phyloP scores from a whole-genome alignment of 2,797 vertebrate genomes.

The Echiichthys vipera region DNA sequence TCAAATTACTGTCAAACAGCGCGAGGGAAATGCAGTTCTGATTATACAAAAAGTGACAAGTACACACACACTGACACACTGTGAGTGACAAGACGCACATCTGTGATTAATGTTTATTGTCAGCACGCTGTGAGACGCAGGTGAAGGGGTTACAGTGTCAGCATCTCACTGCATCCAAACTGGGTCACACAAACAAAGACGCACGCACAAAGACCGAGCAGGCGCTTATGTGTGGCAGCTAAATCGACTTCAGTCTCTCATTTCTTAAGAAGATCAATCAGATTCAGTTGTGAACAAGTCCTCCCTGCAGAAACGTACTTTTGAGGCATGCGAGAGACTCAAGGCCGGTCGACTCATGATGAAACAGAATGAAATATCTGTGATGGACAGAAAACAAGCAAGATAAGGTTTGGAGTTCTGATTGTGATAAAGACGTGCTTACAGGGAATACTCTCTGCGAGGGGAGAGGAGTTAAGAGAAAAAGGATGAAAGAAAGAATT shows the following conservation, averaged over 20 bases:
- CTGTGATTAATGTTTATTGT: constrained; percentile 47
- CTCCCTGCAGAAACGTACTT: constrained; percentile 26
- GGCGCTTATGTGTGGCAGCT: not conserved
- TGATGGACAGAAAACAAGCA: constrained; percentile 45
- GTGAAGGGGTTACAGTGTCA: constrained; percentile 62
- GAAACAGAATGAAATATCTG: constrained; percentile 76
- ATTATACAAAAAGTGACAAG: constrained; percentile 43
- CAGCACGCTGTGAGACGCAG: constrained; percentile 42
- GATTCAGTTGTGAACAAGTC: constrained; percentile 16
- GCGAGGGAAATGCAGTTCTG: constrained; percentile 18
- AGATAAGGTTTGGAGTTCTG: not conserved
- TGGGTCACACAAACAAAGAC: constrained; percentile 47
- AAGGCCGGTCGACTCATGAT: constrained; percentile 49
- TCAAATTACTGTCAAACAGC: constrained; percentile 61
- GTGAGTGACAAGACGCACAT: constrained; percentile 27
- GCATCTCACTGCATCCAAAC: constrained; percentile 40
- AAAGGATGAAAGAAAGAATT: constrained; percentile 29
- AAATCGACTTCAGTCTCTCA: constrained; percentile 36
- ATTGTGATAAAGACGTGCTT: constrained; percentile 46
- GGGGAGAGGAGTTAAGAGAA: constrained; percentile 3
- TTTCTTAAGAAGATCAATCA: constrained; percentile 24
- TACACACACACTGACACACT: not conserved
- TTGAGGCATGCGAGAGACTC: constrained; percentile 29
- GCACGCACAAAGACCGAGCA: not conserved
- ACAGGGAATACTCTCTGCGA: not conserved